Evolutionary conservation across 2,113 vertebrate species (phyloP), one percentile per base, ranked within the genome.

Genomic region (Callipepla californica): DNA sequence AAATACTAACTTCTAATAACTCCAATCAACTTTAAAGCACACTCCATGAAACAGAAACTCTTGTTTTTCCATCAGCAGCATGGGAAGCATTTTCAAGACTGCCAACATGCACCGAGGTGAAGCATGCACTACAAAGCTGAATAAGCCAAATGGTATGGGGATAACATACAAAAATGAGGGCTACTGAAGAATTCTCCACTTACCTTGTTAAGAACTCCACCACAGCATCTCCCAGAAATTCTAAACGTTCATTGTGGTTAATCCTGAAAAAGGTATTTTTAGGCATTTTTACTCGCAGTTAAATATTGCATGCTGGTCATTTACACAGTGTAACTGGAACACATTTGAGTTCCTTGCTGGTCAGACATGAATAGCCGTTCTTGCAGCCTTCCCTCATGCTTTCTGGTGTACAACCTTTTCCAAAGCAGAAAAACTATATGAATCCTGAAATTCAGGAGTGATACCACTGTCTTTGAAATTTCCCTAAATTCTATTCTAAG

Each of bases 201-300:
- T 97, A 99, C 99, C 99, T 99, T 65, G 99, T 99, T 96, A 99
- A 98, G 97, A 99, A 99, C 97, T 99, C 99, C 66, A 99, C 99
- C n/a, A 99, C 99, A 14, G 99, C 99, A 82, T 99, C 99, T n/a
- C 99, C 99, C 85, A 99, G 98, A 97, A 99, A 99, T 97, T 99
- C 99, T 96, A 99, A 97, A 23, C 99, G 97, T 87, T 99, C 99
- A 8, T 99, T 99, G 97, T 99, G 99, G 97, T 99, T 99, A 97
- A 99, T 99, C 97, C 99, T 99, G 92, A 17, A 85, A 93, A 70
- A 79, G 38, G 76, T 74, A 96, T 87, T 74, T 40, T 66, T 89
- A 96, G 77, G 53, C 85, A 53, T 30, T 53, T 53, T 82, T 68
- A 90, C 45, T 78, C 74, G 70, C 32, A 82, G 58, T 38, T 34